Percentiles rank a stretch among this genome's conserved stretches.
These are phyloP conservation scores for Ecdyonurus torrentis DNA, from an alignment of 2,888 invertebrate species.

Conservation along the genomic window DNA sequence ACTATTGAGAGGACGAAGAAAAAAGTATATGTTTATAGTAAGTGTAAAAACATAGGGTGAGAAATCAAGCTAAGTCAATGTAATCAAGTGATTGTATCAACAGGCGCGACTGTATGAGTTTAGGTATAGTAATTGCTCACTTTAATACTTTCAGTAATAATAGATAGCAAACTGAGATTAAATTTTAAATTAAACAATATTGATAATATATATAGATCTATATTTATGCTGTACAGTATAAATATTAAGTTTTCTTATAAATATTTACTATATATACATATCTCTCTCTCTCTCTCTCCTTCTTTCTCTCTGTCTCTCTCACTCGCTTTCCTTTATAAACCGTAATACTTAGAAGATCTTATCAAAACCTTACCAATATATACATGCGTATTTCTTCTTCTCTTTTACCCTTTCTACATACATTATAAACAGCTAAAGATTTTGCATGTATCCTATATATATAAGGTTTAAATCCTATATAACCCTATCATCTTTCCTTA, in stretches of 20 bases:
- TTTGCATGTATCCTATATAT: neutral
- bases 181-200: too few species aligned
- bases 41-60: neutral
- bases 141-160: too few species aligned
- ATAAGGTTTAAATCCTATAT: neutral
- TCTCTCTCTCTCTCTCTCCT: too few species aligned
- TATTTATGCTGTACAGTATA: too few species aligned
- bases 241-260: too few species aligned
- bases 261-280: too few species aligned
- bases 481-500: neutral
- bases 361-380: too few species aligned
- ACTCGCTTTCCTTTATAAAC: neutral
- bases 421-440: neutral
- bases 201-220: too few species aligned
- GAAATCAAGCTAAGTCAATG: too few species aligned
- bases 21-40: neutral
- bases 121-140: neutral
- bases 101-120: neutral
- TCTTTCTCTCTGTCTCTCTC: too few species aligned
- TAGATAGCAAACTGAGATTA: too few species aligned
- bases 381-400: too few species aligned
- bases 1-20: neutral
- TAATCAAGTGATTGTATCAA: neutral
- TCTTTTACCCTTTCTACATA: neutral
- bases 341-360: neutral